A percentile compares a stretch with the other conserved stretches of the same genome.
These are phyloP conservation scores for Pempheris klunzingeri DNA, from an alignment of 2,797 vertebrate species.

Conservation along the genomic window DNA sequence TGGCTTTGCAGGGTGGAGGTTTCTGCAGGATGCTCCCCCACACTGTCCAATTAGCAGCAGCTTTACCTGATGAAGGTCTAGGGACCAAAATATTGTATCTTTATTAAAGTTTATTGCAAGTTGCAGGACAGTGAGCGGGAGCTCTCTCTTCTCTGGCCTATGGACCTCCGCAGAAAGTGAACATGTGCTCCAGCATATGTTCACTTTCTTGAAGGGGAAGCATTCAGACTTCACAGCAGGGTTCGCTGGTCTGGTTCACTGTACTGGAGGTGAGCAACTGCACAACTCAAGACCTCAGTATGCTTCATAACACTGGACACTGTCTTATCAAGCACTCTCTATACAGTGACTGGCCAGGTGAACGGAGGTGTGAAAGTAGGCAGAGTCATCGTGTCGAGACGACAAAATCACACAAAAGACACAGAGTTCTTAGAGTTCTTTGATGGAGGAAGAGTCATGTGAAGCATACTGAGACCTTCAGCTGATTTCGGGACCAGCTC, in stretches of 20 bases:
- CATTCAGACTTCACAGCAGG: not conserved
- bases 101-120: too few relatives aligned
- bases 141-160: too few relatives aligned
- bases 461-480: constrained; percentile 4
- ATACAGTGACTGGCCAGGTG: not conserved
- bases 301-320: constrained; percentile 15
- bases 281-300: not conserved
- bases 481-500: constrained; percentile 3
- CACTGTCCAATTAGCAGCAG: too few relatives aligned
- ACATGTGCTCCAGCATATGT: too few relatives aligned
- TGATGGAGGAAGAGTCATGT: not conserved
- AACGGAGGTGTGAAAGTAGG: not conserved
- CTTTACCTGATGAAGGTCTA: too few relatives aligned
- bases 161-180: too few relatives aligned
- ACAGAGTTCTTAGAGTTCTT: not conserved
- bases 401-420: not conserved
- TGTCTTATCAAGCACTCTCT: not conserved
- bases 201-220: too few relatives aligned
- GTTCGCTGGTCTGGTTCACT: not conserved
- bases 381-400: not conserved
- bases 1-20: not conserved
- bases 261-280: not conserved
- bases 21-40: too few relatives aligned
- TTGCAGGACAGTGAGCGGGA: too few relatives aligned
- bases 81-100: too few relatives aligned